Evolutionary conservation across 2,888 invertebrate species (phyloP), one percentile per base, ranked within the genome.

Genomic region (Agrilus cyanescens): DNA sequence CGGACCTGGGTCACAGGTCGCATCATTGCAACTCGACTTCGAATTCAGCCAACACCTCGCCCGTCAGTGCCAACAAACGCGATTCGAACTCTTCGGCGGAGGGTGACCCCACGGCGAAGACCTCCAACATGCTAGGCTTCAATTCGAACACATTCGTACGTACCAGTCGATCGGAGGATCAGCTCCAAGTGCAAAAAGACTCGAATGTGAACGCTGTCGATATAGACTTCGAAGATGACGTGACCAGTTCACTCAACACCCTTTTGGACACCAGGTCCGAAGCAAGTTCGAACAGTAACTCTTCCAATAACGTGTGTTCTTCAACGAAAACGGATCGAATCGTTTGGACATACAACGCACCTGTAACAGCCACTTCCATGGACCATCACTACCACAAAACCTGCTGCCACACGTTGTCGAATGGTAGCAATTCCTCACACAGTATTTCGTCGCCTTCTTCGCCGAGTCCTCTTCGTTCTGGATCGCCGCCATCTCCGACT

Each of bases 311-410:
- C 46, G 56, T 57, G 37, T 55, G 55, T 41, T 53, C 50, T 34
- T 35, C 75, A 72, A 43, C 74, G 72, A 59, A 70, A 73, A 69
- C 69, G 58, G 75, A 72, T 65, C 77, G 88, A 56, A 87, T 89
- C 61, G 87, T 89, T 40, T 89, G 89, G 89, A 89, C 89, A 40
- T 89, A 87, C 72, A 90, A 89, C 72, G 88, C 89, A 46, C 88
- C 89, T n/a, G 75, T 80, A 34, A 74, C 78, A 55, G 70, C 74
- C 53, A 70, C 74, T 35, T 70, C 74, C 43, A 72, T 73, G 37
- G 25, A 25, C 25, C 25, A 25, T 25, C 66, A 66, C 31, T 63
- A 72, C 66, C 54, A 53, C 41, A 72, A 75, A 51, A 66, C 69
- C 40, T 70, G 69, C 45, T 75, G 74, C 52, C 77, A 76, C 59